phyloP scores from a whole-genome alignment of 2,888 invertebrate genomes.

The Heliconius sara region DNA sequence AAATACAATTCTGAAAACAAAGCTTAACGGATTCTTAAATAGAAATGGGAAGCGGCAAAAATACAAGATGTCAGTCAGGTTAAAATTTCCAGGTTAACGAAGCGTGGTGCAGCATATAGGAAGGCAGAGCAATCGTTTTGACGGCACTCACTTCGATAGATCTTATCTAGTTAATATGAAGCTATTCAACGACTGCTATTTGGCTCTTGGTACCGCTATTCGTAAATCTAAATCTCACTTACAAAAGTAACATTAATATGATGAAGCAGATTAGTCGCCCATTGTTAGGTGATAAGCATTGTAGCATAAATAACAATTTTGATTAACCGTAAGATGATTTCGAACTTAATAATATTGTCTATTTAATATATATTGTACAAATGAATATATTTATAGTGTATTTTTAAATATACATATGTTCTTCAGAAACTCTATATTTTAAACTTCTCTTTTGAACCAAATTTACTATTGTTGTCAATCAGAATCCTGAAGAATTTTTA shows the following conservation, averaged over 20 bases:
- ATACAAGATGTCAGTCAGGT: conserved; percentile 31
- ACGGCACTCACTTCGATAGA: conserved; percentile 62
- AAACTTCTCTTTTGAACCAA: no score
- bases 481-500: no score
- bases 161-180: conserved; percentile 70
- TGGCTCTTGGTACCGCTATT: conserved; percentile 52
- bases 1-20: not conserved
- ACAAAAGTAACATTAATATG: conserved; percentile 16
- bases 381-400: no score
- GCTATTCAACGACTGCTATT: conserved; percentile 60
- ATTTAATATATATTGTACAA: not conserved
- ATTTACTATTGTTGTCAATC: no score
- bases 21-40: conserved; percentile 19
- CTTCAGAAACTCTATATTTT: no score
- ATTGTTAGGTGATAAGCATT: conserved; percentile 1
- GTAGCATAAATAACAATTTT: not conserved
- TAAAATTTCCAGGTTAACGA: conserved; percentile 54
- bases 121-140: conserved; percentile 64
- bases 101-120: conserved; percentile 67
- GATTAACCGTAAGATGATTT: not conserved
- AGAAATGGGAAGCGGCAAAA: conserved; percentile 26
- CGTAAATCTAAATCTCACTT: conserved; percentile 32
- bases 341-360: not conserved
- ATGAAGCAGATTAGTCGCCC: conserved; percentile 8
- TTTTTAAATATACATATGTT: no score